Evolutionary conservation across 1,140 invertebrate genomes (phyloP), one percentile per base, ranked within the genome.

Genomic region (Drosophila burlai): DNA sequence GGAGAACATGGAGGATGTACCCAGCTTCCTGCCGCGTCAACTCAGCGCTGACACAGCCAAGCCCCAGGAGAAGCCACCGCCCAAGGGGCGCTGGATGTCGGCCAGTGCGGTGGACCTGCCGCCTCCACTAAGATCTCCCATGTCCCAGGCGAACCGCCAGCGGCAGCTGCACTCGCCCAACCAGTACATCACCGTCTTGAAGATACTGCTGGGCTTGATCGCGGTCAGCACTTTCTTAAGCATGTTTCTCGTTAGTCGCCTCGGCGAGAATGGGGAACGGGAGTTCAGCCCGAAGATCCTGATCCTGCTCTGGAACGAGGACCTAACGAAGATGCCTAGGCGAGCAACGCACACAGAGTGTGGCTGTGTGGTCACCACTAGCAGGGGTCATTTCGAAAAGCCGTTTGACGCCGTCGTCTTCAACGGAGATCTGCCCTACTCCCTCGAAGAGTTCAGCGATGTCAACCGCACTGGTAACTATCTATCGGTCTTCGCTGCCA

Each of bases 231-330:
- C 67, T 18, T 29, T 78, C 10, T 38, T 78, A 4, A 21, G 45
- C 38, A 55, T 57, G 7, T 7, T 78, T 36, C 52, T 76, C 5
- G 4, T 57, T 8, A 54, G 58, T 2, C 50, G 42, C 16, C 45
- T 57, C 2, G 18, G 11, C 9, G 38, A 42, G n/a, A 36, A 31
- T 21, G 9, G 11, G 2, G 10, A 16, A 0, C 31, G 15, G 9
- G 54, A 61, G 6, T 1, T 13, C 9, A 46, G 11, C 11, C 64
- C 42, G 1, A 40, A 49, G n/a, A 16, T 47, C 29, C 9, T 34
- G 4, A 85, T 89, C 40, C 49, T 89, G 0, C 38, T 90, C 3
- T 89, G 84, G 84, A 85, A 76, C 26, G 52, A 64, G 1, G 47
- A 31, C 6, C 6, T 7, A 16, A 3, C 21, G 5, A 57, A 40